Evolutionary conservation across 2,797 vertebrate genomes (phyloP).

Genomic region (Vespertilio murinus): DNA sequence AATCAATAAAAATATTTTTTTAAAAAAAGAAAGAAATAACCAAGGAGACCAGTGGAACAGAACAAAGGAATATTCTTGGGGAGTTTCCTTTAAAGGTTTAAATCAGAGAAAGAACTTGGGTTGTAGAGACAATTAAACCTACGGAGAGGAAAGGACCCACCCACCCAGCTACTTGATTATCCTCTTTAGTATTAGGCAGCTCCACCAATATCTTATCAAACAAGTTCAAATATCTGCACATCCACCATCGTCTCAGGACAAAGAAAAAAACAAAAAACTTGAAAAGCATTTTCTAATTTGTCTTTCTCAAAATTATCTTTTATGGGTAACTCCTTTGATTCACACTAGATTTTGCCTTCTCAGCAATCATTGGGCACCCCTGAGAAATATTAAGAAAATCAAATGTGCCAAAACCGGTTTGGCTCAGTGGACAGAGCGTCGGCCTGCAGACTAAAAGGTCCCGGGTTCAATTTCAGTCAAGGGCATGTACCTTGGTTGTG

Average conservation of each 20-base stretch:
- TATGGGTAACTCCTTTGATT: constrained; percentile 21
- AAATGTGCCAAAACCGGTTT: too few species aligned
- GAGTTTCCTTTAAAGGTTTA: not conserved
- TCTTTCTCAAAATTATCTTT: constrained; percentile 47
- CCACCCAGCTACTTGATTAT: not conserved
- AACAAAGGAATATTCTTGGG: not conserved
- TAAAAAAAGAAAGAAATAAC: too few species aligned
- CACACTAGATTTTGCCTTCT: constrained; percentile 14
- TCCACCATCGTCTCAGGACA: not conserved
- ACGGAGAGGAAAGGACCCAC: not conserved
- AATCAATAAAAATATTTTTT: too few species aligned
- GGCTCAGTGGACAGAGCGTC: too few species aligned
- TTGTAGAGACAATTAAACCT: not conserved
- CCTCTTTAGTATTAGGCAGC: not conserved
- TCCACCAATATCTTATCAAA: not conserved
- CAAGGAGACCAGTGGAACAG: not conserved
- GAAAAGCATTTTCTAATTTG: constrained; percentile 44
- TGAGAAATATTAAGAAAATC: not conserved
- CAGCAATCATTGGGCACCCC: not conserved
- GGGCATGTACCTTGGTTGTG: too few species aligned
- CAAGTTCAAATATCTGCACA: not conserved
- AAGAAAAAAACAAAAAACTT: not conserved
- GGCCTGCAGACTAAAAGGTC: too few species aligned
- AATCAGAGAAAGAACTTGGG: not conserved
- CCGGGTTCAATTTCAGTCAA: too few species aligned